Evolutionary conservation across 2,888 invertebrate genomes (phyloP), one percentile per base, ranked within the genome.

Genomic region (Chalcis sispes): DNA sequence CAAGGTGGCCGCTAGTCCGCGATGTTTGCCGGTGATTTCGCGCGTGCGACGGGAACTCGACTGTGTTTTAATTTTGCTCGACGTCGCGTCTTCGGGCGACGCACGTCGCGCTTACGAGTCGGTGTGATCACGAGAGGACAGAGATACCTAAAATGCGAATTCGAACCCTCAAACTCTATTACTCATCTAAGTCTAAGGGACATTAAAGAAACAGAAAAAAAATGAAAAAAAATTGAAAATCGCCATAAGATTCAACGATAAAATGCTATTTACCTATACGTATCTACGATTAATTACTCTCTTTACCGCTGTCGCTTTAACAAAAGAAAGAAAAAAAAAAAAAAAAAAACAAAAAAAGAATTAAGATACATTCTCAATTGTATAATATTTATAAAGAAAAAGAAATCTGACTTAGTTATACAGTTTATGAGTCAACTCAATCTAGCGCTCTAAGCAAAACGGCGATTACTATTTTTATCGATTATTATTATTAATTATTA

Each of bases 1-100:
- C 88, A 88, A 86, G 87, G 84, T 88, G 87, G 85, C 86, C 84
- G 84, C 88, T 88, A 87, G 88, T 88, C 88, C 84, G 85, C 85
- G 83, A 87, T 84, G 75, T 71, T n/a, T n/a, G n/a, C n/a, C n/a
- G 82, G 83, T 86, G 83, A 85, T 84, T 85, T 83, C 77, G 83
- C 84, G 83, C 79, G 79, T 79, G 81, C 81, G 72, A 59, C 23
- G 64, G 46, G 5, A 42, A 67, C 54, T 25, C 36, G 61, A 65
- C 15, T n/a, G 2, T 8, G 25, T 8, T 73, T 66, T n/a, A n/a
- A n/a, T 77, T 79, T 75, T 74, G 81, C 82, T 85, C 79, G n/a
- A 42, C 36, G 48, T 59, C 42, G 42, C 48, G 23, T 42, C 25
- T 40, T 59, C 61, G 54, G 81, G 82, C 81, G 77, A 82, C 81